Evolutionary conservation across 2,113 vertebrate genomes (phyloP).

Genomic region (Eira barbara): DNA sequence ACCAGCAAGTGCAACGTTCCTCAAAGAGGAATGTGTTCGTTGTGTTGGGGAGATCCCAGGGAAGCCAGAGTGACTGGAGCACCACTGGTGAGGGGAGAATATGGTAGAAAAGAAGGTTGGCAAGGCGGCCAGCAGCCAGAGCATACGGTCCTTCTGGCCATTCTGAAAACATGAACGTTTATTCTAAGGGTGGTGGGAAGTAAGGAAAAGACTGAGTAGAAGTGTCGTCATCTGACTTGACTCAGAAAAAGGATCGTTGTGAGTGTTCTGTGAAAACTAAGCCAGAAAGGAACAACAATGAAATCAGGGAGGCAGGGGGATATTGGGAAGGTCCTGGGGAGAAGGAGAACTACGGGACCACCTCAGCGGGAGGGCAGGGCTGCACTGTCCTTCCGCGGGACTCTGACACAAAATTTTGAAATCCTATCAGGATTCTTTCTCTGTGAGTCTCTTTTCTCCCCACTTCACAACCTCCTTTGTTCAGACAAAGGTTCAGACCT

Average conservation of each 20-base stretch:
- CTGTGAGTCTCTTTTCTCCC: not conserved
- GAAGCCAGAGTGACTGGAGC: not conserved
- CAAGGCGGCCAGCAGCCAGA: not conserved
- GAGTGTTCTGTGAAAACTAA: not conserved
- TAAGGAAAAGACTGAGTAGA: not conserved
- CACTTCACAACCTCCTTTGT: not conserved
- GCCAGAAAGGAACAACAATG: not conserved
- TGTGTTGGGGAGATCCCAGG: not conserved
- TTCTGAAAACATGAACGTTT: not conserved
- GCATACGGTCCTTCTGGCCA: not conserved
- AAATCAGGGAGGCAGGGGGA: not conserved
- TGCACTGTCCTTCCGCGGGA: not conserved
- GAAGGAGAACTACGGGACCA: not conserved
- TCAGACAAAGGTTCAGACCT: not conserved
- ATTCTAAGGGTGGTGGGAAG: not conserved
- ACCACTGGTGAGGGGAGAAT: accelerated
- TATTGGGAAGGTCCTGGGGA: accelerated
- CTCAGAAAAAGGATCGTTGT: not conserved
- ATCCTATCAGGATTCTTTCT: not conserved
- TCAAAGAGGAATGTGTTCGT: not conserved
- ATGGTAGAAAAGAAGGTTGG: not conserved
- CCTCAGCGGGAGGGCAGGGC: not conserved
- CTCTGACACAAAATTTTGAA: not conserved
- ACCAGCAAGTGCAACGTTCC: accelerated
- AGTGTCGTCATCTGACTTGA: not conserved